phyloP scores from a whole-genome alignment of 2,888 invertebrate genomes.

The Antheraea assamensis region DNA sequence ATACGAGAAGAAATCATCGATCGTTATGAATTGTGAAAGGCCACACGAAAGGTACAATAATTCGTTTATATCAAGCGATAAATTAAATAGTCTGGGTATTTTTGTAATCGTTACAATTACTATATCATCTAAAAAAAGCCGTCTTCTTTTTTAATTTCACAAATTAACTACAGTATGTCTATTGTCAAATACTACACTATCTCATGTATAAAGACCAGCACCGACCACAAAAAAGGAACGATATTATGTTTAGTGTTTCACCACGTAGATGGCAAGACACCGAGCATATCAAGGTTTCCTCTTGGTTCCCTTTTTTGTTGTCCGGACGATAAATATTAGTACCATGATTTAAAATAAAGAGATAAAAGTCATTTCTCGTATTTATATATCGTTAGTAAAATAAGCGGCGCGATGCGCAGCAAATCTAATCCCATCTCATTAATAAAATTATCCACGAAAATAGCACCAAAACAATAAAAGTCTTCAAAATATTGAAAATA shows the following conservation, averaged over 20 bases:
- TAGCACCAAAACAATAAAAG: not conserved
- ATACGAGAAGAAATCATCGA: constrained; percentile 53
- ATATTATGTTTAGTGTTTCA: not conserved
- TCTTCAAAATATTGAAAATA: not conserved
- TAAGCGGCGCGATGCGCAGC: too few species aligned
- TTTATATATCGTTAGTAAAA: too few species aligned
- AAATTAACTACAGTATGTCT: not conserved
- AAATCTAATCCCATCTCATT: too few species aligned
- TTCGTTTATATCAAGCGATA: not conserved
- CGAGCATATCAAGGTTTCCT: not conserved
- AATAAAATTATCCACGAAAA: not conserved
- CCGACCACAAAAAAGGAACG: too few species aligned
- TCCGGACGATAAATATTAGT: not conserved
- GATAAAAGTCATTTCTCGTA: too few species aligned
- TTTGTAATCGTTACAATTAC: not conserved
- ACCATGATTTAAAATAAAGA: not conserved
- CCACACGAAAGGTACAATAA: constrained; percentile 65
- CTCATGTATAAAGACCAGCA: not conserved
- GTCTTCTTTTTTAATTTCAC: not conserved
- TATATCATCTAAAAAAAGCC: not conserved
- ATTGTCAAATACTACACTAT: not conserved
- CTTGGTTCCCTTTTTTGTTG: not conserved
- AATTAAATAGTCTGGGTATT: not conserved
- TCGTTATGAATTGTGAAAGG: constrained; percentile 64
- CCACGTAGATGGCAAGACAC: not conserved